These are phyloP conservation scores for Hiodon alosoides DNA, from an alignment of 2,113 vertebrate genomes.

Conservation along the genomic window DNA sequence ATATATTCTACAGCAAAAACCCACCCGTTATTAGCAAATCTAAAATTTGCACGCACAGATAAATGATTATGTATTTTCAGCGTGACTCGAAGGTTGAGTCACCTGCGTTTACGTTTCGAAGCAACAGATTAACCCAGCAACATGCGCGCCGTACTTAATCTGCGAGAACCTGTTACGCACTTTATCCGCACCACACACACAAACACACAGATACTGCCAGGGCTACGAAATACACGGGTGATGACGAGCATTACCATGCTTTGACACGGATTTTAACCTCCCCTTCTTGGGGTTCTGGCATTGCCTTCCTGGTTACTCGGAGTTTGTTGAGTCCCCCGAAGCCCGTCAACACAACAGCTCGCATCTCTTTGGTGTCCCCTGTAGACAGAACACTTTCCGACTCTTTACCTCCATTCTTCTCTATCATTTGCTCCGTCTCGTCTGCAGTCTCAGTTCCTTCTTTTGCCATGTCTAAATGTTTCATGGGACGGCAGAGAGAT, in stretches of 20 bases:
- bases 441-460: conserved; percentile 80
- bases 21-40: no score
- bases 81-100: no score
- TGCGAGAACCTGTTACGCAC: not conserved
- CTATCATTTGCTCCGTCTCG: conserved; percentile 90
- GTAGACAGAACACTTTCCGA: conserved; percentile 51
- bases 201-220: not conserved
- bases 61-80: no score
- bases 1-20: no score
- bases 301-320: conserved; percentile 77
- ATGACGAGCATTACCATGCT: conserved; percentile 75
- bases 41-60: no score
- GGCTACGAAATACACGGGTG: no score
- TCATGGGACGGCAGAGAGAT: conserved; percentile 24
- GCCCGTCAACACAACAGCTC: conserved; percentile 81
- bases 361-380: conserved; percentile 82
- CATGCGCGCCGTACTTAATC: no score
- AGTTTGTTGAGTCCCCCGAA: conserved; percentile 96
- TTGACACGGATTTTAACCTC: conserved; percentile 95
- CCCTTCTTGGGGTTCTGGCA: conserved; percentile 89
- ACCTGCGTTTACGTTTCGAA: no score
- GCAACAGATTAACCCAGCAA: no score
- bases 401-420: conserved; percentile 66
- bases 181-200: not conserved
- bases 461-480: conserved; percentile 71